phyloP scores from a whole-genome alignment of 2,888 invertebrate species.

The Apoda limacodes region DNA sequence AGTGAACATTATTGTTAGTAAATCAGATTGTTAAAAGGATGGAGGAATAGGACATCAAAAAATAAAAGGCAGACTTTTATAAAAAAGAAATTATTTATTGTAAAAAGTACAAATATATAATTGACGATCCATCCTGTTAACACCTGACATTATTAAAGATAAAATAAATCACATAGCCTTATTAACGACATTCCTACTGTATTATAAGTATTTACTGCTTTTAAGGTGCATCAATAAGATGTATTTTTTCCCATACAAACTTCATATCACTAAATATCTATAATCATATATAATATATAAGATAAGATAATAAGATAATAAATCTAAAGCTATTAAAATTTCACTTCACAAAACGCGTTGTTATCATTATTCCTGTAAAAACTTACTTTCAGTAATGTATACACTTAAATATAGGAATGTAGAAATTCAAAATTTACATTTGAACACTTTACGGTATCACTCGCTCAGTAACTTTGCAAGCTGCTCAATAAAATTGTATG shows the following conservation, averaged over 20 bases:
- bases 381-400: no score
- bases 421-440: no score
- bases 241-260: not conserved
- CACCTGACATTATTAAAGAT: slow-evolving; percentile 18
- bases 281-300: no score
- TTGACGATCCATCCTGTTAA: slow-evolving; percentile 33
- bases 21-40: slow-evolving; percentile 32
- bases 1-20: not conserved
- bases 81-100: slow-evolving; percentile 14
- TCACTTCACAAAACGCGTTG: no score
- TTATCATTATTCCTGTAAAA: no score
- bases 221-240: not conserved
- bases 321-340: no score
- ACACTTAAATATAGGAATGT: no score
- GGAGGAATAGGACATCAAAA: slow-evolving; percentile 25
- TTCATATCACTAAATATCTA: not conserved
- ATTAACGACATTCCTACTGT: not conserved
- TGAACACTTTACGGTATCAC: no score
- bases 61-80: slow-evolving; percentile 24
- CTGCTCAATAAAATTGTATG: no score
- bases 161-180: slow-evolving; percentile 9
- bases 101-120: no score
- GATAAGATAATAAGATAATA: no score
- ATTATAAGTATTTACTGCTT: slow-evolving; percentile 6
- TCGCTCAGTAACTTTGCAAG: no score